These are phyloP conservation scores for Plemyria rubiginata DNA, from an alignment of 2,888 invertebrate species.

Conservation along the genomic window DNA sequence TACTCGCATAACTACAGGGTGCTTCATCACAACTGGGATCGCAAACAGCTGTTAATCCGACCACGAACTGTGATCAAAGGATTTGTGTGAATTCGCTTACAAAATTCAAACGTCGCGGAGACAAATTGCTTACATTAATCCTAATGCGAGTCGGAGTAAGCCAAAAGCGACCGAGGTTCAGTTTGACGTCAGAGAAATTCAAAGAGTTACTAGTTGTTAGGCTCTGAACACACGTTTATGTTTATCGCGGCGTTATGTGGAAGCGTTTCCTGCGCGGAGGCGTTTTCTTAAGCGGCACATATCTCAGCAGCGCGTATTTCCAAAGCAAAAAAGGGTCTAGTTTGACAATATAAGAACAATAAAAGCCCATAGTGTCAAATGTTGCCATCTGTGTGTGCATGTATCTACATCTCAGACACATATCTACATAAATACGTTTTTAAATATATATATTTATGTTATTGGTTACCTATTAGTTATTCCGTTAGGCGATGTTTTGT, in stretches of 20 bases:
- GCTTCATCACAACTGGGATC: slow-evolving; percentile 26
- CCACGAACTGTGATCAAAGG: slow-evolving; percentile 30
- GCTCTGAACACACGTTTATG: not conserved
- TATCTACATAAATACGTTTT: too few species aligned
- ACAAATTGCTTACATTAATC: slow-evolving; percentile 39
- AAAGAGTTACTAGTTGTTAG: slow-evolving; percentile 29
- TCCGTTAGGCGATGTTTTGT: too few species aligned
- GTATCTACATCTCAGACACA: too few species aligned
- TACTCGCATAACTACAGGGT: slow-evolving; percentile 24
- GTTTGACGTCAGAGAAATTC: slow-evolving; percentile 28
- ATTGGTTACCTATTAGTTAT: too few species aligned
- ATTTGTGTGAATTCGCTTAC: slow-evolving; percentile 34
- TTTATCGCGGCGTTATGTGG: not conserved
- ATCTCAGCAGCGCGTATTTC: too few species aligned
- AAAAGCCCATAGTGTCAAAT: too few species aligned
- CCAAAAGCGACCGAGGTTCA: slow-evolving; percentile 29
- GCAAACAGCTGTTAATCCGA: slow-evolving; percentile 30
- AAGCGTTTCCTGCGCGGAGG: not conserved
- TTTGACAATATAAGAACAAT: too few species aligned
- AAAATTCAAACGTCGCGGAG: slow-evolving; percentile 34
- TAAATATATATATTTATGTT: too few species aligned
- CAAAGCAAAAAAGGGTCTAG: too few species aligned
- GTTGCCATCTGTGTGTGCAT: too few species aligned
- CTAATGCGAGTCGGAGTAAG: slow-evolving; percentile 34
- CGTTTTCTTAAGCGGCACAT: not conserved